Conservation (phyloP, 2,113 vertebrate genomes). For the Xerus inauris region DNA sequence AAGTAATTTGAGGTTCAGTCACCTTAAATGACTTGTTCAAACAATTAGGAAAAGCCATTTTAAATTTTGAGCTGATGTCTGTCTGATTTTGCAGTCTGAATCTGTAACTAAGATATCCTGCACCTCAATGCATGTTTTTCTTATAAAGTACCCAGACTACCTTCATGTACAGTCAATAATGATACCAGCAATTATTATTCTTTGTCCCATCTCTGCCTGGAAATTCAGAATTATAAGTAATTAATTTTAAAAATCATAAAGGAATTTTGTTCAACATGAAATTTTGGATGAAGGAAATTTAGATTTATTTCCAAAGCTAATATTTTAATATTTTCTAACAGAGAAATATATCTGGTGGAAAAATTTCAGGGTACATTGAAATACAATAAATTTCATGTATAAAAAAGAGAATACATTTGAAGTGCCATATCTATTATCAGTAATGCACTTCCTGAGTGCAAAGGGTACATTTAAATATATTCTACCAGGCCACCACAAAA, state of each 20-base stretch:
- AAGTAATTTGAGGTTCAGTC: background rate
- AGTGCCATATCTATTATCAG: background rate
- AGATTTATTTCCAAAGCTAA: slow-evolving; percentile 19
- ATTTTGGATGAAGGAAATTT: background rate
- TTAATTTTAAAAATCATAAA: background rate
- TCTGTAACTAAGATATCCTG: background rate
- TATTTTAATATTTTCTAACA: background rate
- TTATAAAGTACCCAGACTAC: background rate
- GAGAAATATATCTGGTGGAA: background rate
- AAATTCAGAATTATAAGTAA: slow-evolving; percentile 34
- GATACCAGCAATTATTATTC: background rate
- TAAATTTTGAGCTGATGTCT: background rate
- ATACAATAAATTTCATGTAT: background rate
- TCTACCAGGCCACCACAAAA: background rate
- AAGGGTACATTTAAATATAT: slow-evolving; percentile 19
- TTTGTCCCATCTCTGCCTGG: background rate
- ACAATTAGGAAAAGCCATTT: background rate
- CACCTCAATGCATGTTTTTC: background rate
- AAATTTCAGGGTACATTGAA: background rate
- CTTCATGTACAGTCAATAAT: background rate
- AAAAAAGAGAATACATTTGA: background rate
- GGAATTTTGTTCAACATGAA: background rate
- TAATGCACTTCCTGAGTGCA: slow-evolving; percentile 1
- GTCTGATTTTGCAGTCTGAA: background rate
- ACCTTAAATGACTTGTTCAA: background rate